Evolutionary conservation across 2,797 vertebrate species (phyloP), one percentile per base, ranked within the genome.

Genomic region (Characodon lateralis): DNA sequence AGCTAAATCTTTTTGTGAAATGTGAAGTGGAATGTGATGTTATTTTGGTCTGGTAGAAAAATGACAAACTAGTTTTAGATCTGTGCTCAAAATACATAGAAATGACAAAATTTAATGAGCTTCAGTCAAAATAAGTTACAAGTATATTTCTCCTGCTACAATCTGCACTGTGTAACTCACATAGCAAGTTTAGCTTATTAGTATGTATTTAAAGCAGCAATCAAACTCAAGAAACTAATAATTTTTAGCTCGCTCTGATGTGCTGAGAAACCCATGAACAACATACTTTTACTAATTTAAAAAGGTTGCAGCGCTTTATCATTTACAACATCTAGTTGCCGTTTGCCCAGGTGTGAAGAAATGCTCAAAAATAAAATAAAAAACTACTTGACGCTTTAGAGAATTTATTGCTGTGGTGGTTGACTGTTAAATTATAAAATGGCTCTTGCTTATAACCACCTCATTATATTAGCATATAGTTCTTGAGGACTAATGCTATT

Each of bases 11-110:
- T 71, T 68, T 81, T 56, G 43, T 74, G 8, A 41, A 76, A 83
- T 76, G 51, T 76, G 78, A 89, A 78, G 56, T 74, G 46, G 8
- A 35, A 53, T 73, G 31, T 83, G 20, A 12, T 74, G 77, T 81
- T 53, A 76, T 78, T 71, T 81, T 56, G 41, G 39, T 83, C 55
- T 53, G 12, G 78, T 77, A 53, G 66, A n/a, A 4, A 61, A 2
- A 51, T 22, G 20, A 63, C 65, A 53, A 77, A 43, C 73, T 80
- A 71, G 71, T 80, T 83, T 71, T 77, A 78, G 51, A 70, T 77
- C 26, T 68, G 24, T 53, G 14, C 0, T 76, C 2, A 20, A 58
- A 58, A 46, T 63, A 31, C 10, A 6, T 48, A 73, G 71, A 6
- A 46, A 56, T 78, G 68, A 48, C 22, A 68, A 16, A 26, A 26